A percentile compares a stretch with the other conserved stretches of the same genome.
phyloP scores from a whole-genome alignment of 2,797 vertebrate genomes.

The Pristis pectinata region DNA sequence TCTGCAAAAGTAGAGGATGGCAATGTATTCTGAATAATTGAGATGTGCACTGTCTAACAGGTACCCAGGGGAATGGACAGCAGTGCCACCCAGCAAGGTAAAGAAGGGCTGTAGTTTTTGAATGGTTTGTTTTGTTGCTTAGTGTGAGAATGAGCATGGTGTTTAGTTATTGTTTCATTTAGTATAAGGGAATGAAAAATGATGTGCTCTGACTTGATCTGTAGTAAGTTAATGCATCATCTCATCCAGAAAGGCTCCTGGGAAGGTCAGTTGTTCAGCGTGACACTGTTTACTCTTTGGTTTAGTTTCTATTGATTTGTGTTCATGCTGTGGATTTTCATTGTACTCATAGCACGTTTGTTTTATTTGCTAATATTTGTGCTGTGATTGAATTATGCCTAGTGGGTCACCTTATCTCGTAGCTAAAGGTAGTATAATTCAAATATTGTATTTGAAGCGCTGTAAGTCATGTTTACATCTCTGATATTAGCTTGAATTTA shows the following conservation, averaged over 20 bases:
- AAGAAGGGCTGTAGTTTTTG: conserved; percentile 27
- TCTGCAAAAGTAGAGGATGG: conserved; percentile 41
- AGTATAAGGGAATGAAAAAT: conserved; percentile 39
- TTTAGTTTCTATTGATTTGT: conserved; percentile 38
- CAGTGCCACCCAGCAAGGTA: background rate
- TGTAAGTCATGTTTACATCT: background rate
- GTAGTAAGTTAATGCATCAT: conserved; percentile 14
- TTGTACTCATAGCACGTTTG: conserved; percentile 7
- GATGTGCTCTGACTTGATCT: conserved; percentile 40
- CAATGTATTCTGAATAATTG: conserved; percentile 38
- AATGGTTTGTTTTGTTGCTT: conserved; percentile 34
- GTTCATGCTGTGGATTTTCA: conserved; percentile 12
- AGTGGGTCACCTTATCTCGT: background rate
- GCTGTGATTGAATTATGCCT: background rate
- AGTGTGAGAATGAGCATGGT: conserved; percentile 4
- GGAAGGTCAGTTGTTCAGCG: conserved; percentile 40
- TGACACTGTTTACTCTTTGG: conserved; percentile 40
- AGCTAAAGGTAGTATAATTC: background rate
- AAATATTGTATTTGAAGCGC: background rate
- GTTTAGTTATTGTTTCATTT: conserved; percentile 24
- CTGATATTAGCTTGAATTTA: background rate
- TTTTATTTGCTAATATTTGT: background rate
- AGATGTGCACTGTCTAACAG: conserved; percentile 38
- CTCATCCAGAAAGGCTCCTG: conserved; percentile 36
- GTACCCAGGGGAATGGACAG: background rate